A percentile compares a stretch with the other conserved stretches of the same genome.
Evolutionary conservation across 2,888 invertebrate species (phyloP).

Genomic region (Lingula anatina): DNA sequence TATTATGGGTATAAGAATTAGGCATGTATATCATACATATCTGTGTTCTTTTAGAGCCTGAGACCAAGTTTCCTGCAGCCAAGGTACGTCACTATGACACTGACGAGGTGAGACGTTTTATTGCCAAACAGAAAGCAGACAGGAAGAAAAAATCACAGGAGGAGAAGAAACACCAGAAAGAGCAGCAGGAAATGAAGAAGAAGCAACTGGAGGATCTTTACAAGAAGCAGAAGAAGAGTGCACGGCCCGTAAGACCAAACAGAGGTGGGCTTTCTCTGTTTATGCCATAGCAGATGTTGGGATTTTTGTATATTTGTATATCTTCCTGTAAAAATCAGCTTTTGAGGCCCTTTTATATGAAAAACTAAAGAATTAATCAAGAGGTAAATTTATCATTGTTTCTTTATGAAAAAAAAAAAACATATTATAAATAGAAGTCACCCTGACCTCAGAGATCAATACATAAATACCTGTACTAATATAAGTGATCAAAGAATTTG

Average conservation of each 20-base stretch:
- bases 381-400: no score
- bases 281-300: not conserved
- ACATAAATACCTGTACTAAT: no score
- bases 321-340: no score
- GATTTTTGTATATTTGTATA: not conserved
- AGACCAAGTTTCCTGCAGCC: conserved; percentile 16
- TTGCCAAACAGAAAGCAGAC: conserved; percentile 58
- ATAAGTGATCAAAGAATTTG: no score
- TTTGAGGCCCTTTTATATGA: no score
- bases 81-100: conserved; percentile 61
- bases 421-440: no score
- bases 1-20: no score
- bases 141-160: conserved; percentile 51
- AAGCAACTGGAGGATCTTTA: conserved; percentile 53
- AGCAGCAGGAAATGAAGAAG: conserved; percentile 53
- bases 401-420: no score
- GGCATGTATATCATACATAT: no score
- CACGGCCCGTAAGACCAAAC: conserved; percentile 53
- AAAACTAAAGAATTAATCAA: no score
- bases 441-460: no score
- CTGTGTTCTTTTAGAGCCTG: no score
- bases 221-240: conserved; percentile 45
- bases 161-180: conserved; percentile 35
- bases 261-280: not conserved
- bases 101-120: conserved; percentile 58